Percentiles rank a stretch among this genome's conserved stretches.
phyloP scores from a whole-genome alignment of 2,797 vertebrate species.

The Glossophaga mutica region DNA sequence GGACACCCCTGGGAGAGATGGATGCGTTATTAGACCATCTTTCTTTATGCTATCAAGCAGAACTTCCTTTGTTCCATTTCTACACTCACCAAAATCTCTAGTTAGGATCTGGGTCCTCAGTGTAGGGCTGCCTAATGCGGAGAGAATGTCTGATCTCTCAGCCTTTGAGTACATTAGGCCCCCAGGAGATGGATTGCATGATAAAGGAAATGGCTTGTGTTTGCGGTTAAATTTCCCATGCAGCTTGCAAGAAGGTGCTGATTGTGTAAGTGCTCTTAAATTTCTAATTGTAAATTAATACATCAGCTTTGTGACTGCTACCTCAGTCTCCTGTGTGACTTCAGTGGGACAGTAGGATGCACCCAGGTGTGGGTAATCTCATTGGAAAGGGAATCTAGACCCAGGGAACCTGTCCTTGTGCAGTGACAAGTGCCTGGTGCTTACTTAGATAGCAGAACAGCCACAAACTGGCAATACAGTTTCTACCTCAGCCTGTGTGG shows the following conservation, averaged over 20 bases:
- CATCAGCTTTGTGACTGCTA: background rate
- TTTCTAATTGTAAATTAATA: slow-evolving; percentile 6
- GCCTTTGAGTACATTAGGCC: background rate
- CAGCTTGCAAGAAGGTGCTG: background rate
- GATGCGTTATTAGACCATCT: background rate
- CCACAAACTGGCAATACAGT: background rate
- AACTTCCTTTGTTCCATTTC: slow-evolving; percentile 8
- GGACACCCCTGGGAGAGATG: background rate
- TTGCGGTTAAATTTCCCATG: background rate
- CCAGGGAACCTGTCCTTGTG: background rate
- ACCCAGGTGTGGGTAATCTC: background rate
- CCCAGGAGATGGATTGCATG: background rate
- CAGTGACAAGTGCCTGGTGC: background rate
- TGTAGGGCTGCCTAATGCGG: background rate
- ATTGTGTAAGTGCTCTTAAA: background rate
- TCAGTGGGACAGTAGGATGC: background rate
- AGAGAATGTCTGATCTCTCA: background rate
- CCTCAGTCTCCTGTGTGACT: background rate
- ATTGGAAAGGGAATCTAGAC: background rate
- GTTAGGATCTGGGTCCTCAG: background rate
- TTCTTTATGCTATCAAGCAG: background rate
- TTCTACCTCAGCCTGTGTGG: background rate
- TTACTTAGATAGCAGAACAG: background rate
- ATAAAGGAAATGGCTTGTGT: background rate
- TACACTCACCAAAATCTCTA: background rate